Evolutionary conservation across 2,797 vertebrate genomes (phyloP), one percentile per base, ranked within the genome.

Genomic region (Platalea minor): DNA sequence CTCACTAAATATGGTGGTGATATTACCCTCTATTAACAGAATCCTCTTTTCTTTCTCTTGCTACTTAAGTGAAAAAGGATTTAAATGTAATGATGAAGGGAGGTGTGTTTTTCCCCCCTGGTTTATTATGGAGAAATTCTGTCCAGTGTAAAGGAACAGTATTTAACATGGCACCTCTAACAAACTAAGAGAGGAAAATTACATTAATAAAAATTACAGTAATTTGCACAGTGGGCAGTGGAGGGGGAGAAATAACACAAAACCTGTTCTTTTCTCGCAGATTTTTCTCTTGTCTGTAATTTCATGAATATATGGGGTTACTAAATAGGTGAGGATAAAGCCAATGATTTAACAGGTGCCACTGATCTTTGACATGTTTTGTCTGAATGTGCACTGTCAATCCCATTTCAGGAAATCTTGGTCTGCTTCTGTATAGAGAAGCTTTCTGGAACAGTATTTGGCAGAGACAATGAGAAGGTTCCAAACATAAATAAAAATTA

Each of bases 41-140:
- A 43, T 24, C 3, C 8, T 61, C 4, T 23, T 75, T 69, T 61
- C 26, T 56, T 46, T 50, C 4, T 84, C 20, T 46, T 72, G 4
- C n/a, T 56, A n/a, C 17, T 59, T 77, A 8, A 61, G 3, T 0
- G 41, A 37, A 65, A 83, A 92, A 51, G 48, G 2, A n/a, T 33
- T 26, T 43, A 77, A 80, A 41, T 17, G 7, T 57, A n/a, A 3
- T 16, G 23, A 26, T 37, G 13, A 91, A 53, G 2, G 3, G 29
- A 65, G 9, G 20, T 33, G 12, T 65, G 8, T 23, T 50, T 12
- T 20, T 5, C 13, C 19, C 1, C 20, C 0, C 5, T 9, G 1
- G 3, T 60, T 88, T 81, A 33, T 31, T 54, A 10, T 53, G 19
- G 19, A 79, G 69, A 84, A 73, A 57, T 43, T 80, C 28, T 73